Evolutionary conservation across 2,113 vertebrate species (phyloP).

Genomic region (Leuciscus idus): DNA sequence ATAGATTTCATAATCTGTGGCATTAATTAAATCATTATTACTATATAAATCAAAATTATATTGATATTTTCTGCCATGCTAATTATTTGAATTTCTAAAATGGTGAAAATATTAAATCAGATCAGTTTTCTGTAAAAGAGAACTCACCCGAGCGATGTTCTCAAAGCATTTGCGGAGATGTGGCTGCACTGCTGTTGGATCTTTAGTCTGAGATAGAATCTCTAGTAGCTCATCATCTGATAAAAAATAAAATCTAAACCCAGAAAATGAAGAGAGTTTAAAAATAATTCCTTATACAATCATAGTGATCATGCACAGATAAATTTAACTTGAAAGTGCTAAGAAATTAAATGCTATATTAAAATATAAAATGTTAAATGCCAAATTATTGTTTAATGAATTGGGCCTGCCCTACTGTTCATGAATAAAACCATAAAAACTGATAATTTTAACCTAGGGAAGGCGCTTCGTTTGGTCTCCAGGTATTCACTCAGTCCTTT

Average conservation of each 20-base stretch:
- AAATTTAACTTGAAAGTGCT: background rate
- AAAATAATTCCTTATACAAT: background rate
- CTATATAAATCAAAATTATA: background rate
- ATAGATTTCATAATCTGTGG: background rate
- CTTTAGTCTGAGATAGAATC: constrained; percentile 91
- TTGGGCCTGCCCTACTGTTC: background rate
- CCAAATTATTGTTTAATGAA: background rate
- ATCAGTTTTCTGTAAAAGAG: background rate
- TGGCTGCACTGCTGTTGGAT: constrained; percentile 89
- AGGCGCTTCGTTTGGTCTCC: constrained; percentile 84
- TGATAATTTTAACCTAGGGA: constrained; percentile 79
- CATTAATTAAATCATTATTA: background rate
- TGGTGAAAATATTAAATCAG: background rate
- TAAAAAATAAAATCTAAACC: constrained; percentile 90
- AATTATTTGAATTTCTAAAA: background rate
- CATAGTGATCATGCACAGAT: background rate
- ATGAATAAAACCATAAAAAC: background rate
- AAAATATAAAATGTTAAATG: background rate
- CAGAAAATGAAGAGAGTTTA: constrained; percentile 10
- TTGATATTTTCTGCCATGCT: background rate
- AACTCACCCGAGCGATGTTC: constrained; percentile 83
- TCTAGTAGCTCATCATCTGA: constrained; percentile 92
- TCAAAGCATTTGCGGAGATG: constrained; percentile 93
- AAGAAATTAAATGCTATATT: background rate
- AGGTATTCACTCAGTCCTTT: constrained; percentile 90